phyloP scores from a whole-genome alignment of 2,797 vertebrate genomes.

The Squalus acanthias region DNA sequence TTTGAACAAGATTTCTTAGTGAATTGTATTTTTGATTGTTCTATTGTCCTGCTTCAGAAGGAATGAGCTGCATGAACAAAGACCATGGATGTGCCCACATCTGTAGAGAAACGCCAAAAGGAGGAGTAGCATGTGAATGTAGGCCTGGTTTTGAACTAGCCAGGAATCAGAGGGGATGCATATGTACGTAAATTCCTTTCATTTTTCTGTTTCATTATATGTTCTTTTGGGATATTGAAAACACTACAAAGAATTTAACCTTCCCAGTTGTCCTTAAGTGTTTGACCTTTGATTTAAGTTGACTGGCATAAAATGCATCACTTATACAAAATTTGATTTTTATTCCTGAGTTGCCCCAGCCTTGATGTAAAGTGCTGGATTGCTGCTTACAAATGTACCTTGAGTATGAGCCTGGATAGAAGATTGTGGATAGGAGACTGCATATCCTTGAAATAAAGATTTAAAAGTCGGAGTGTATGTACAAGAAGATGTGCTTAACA shows the following conservation, averaged over 20 bases:
- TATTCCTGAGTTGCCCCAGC: neutral
- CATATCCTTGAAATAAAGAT: neutral
- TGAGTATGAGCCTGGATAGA: neutral
- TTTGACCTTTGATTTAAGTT: neutral
- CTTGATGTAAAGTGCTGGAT: neutral
- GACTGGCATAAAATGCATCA: neutral
- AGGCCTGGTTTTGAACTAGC: constrained; percentile 92
- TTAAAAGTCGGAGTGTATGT: neutral
- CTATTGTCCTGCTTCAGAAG: constrained; percentile 66
- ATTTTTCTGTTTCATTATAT: constrained; percentile 13
- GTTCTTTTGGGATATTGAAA: neutral
- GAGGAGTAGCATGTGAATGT: constrained; percentile 86
- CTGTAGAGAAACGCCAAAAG: constrained; percentile 90
- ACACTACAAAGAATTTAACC: neutral
- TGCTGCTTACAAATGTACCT: no score
- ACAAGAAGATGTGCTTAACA: neutral
- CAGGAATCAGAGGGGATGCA: constrained; percentile 86
- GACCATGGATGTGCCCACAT: constrained; percentile 93
- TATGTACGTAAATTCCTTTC: constrained; percentile 66
- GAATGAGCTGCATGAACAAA: constrained; percentile 98
- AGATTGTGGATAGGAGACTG: neutral
- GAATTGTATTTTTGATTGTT: neutral
- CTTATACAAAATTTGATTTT: neutral
- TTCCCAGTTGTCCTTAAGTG: no score
- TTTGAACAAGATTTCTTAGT: neutral